phyloP scores from a whole-genome alignment of 2,888 invertebrate species.

The Dysmachus trigonus region DNA sequence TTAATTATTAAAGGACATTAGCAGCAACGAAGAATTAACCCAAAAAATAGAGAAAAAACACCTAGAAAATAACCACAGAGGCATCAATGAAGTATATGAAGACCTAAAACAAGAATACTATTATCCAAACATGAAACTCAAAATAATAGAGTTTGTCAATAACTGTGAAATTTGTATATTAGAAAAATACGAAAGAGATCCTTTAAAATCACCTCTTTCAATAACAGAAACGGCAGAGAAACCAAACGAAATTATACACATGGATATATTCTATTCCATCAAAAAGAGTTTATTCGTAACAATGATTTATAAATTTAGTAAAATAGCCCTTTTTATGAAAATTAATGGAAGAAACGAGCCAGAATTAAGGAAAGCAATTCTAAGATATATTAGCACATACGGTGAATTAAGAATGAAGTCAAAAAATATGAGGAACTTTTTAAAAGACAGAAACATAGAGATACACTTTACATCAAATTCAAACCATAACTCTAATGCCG shows the following conservation, averaged over 20 bases:
- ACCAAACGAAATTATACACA: background rate
- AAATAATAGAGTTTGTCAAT: background rate
- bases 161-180: background rate
- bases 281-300: background rate
- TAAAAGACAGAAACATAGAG: background rate
- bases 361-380: background rate
- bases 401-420: background rate
- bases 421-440: background rate
- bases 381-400: too few relatives aligned
- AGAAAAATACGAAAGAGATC: constrained; percentile 1
- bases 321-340: too few relatives aligned
- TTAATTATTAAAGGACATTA: background rate
- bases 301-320: background rate
- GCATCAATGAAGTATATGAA: background rate
- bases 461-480: background rate
- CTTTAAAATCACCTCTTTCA: background rate
- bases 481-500: background rate
- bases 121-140: background rate
- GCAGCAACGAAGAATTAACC: background rate
- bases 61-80: constrained; percentile 3
- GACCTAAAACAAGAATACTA: background rate
- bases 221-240: background rate
- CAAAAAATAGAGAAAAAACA: background rate
- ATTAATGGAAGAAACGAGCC: background rate
- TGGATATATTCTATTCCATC: constrained; percentile 20